Evolutionary conservation across 2,797 vertebrate species (phyloP), one percentile per base, ranked within the genome.

Genomic region (Typhlichthys eigenmanni): DNA sequence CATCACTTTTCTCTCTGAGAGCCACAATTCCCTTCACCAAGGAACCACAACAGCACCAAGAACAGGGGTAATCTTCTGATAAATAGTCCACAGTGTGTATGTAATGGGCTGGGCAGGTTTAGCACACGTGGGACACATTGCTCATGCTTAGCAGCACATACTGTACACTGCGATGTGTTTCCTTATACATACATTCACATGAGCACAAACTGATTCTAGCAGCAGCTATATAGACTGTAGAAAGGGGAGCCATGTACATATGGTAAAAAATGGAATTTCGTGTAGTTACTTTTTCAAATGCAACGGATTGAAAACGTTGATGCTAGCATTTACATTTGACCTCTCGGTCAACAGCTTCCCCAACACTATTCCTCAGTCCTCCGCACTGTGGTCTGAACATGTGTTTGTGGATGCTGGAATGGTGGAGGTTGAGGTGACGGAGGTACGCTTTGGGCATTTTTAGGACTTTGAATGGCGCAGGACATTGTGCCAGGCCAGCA

Each of bases 61-160:
- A 81, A 69, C 74, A 72, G 68, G 45, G 70, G 76, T 82, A 80
- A 82, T 84, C 74, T 81, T 67, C 74, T 84, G 83, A 88, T 85
- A 80, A 85, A 84, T 85, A 80, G 79, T 80, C 69, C 72, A 70
- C 32, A 64, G 62, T 77, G 68, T 80, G 69, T 82, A 79, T 79
- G 73, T 57, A 64, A 79, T 74, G 63, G 64, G 46, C 74, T 47
- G 80, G 12, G 71, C 70, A 24, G 24, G 24, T 85, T 80, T 55
- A 69, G 51, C 14, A 32, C 69, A 69, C 58, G 55, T 63, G 71
- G 74, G 79, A 79, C 81, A 82, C 74, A 83, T 86, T 81, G 80
- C 78, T 79, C 78, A 87, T 80, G 82, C 81, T 86, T 77, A 78
- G 83, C 74, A 74, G 79, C 77, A 75, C 54, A 50, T 62, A 19